A percentile compares a stretch with the other conserved stretches of the same genome.
Conservation (phyloP, 1,140 invertebrate species). For the Anadara kagoshimensis region DNA sequence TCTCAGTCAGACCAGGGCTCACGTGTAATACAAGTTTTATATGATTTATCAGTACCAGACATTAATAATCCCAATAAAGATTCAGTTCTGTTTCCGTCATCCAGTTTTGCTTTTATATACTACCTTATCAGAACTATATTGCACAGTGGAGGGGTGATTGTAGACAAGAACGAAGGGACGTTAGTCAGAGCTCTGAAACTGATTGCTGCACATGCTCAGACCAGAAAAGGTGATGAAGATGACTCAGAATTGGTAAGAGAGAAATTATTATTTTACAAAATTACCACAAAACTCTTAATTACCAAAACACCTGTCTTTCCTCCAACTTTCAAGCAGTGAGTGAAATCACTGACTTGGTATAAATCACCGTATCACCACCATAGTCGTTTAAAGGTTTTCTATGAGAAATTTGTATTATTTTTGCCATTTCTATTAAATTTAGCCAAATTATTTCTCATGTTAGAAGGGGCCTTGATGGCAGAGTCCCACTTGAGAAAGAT, state of each 20-base stretch:
- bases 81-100: slow-evolving; percentile 77
- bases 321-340: no score
- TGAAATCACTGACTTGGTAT: no score
- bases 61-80: slow-evolving; percentile 29
- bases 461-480: no score
- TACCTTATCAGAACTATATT: slow-evolving; percentile 84
- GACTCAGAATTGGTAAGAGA: slow-evolving; percentile 49
- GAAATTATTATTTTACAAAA: no score
- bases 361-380: no score
- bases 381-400: no score
- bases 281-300: no score
- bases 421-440: no score
- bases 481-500: no score
- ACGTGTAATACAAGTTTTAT: slow-evolving; percentile 79
- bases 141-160: slow-evolving; percentile 64
- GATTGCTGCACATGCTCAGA: slow-evolving; percentile 82
- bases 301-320: no score
- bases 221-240: slow-evolving; percentile 71
- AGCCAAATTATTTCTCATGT: no score
- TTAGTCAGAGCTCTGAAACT: slow-evolving; percentile 80
- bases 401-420: no score
- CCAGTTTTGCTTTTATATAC: slow-evolving; percentile 89
- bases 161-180: slow-evolving; percentile 65
- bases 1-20: slow-evolving; percentile 78
- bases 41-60: slow-evolving; percentile 74